These are phyloP conservation scores for Xiphorhynchus elegans DNA, from an alignment of 2,113 vertebrate genomes.

Conservation along the genomic window DNA sequence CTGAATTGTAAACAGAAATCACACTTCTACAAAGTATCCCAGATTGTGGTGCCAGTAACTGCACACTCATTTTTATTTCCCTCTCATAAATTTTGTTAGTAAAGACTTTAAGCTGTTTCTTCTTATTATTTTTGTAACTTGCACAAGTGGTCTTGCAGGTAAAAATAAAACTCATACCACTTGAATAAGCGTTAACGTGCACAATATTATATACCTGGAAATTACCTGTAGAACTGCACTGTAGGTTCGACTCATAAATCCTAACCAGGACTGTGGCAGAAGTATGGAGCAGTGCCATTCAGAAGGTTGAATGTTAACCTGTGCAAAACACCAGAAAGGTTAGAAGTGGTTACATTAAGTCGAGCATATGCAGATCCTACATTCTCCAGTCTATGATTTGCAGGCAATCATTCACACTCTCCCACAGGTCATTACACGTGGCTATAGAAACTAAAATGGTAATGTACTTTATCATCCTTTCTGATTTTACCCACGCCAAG, in stretches of 20 bases:
- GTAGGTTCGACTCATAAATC: constrained; percentile 89
- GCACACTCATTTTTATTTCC: not conserved
- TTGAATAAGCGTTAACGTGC: not conserved
- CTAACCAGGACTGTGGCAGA: constrained; percentile 90
- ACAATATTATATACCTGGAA: not conserved
- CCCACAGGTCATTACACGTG: not conserved
- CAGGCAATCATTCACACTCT: not conserved
- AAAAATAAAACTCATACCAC: not conserved
- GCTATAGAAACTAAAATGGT: not conserved
- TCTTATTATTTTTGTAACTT: not conserved
- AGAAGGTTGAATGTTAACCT: constrained; percentile 95
- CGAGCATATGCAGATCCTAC: not conserved
- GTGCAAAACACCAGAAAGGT: not conserved
- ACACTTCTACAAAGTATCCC: not conserved
- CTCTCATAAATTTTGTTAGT: not conserved
- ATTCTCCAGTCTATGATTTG: not conserved
- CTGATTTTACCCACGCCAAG: not conserved
- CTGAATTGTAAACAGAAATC: not conserved
- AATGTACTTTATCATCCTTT: not conserved
- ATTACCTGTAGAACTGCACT: constrained; percentile 89
- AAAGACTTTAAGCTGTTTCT: not conserved
- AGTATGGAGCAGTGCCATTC: constrained; percentile 93
- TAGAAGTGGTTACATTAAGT: not conserved
- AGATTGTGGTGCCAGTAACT: not conserved
- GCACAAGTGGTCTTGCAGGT: not conserved